Conservation (phyloP, 2,797 vertebrate genomes). For the Fringilla coelebs region DNA sequence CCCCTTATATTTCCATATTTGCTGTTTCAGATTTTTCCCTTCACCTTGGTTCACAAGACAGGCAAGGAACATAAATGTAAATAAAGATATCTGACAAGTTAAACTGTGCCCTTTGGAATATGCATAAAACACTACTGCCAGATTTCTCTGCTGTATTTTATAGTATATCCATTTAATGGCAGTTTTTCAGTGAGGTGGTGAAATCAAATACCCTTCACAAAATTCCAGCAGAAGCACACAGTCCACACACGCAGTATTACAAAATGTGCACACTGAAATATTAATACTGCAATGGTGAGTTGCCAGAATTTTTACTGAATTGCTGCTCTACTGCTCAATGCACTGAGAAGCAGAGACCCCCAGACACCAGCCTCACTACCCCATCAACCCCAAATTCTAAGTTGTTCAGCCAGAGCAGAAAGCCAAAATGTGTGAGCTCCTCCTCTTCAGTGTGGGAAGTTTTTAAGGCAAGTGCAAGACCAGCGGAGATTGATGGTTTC, state of each 20-base stretch:
- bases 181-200: not conserved
- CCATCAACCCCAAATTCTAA: not conserved
- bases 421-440: not conserved
- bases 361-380: not conserved
- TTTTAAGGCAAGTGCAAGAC: not conserved
- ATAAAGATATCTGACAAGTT: not conserved
- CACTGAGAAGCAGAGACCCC: not conserved
- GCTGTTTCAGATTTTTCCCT: not conserved
- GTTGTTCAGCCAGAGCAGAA: not conserved
- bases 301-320: not conserved
- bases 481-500: rapidly evolving
- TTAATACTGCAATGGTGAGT: not conserved
- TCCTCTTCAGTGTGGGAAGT: not conserved
- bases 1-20: not conserved
- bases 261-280: not conserved
- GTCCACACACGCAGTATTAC: not conserved
- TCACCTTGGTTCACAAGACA: not conserved
- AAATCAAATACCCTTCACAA: not conserved
- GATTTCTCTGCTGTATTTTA: not conserved
- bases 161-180: not conserved
- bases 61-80: not conserved
- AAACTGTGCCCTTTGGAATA: not conserved
- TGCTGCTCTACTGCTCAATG: not conserved
- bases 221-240: not conserved
- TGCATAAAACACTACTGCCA: not conserved